Evolutionary conservation across 2,797 vertebrate species (phyloP), one percentile per base, ranked within the genome.

Genomic region (Heliangelus exortis): DNA sequence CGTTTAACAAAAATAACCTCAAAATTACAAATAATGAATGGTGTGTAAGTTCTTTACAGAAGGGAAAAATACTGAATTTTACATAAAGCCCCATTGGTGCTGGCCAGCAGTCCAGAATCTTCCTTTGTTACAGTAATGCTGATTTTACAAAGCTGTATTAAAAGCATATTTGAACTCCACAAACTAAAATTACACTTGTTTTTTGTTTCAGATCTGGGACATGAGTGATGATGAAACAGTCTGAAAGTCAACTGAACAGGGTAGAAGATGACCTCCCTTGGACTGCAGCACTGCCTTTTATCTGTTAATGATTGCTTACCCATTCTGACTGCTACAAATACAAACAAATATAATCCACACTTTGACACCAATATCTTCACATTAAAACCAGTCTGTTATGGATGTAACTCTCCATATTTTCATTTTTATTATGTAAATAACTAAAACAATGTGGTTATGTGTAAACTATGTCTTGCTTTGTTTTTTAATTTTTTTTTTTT

Each of bases 211-310:
- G 99, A 99, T 99, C 91, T 99, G 99, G 99, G 99, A 99, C 95
- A 99, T 99, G 99, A 99, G 99, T 5, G 99, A 99, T 19, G 99
- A 99, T 15, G 99, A 99, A 97, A 99, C 99, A 53, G 93, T 99
- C 83, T 99, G 98, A 99, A 76, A 21, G 51, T 58, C 62, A 55
- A 39, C 31, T 39, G 85, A 43, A 45, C 57, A 41, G 92, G 90
- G 66, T 81, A 55, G 89, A 96, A 67, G 95, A 89, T 78, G 74
- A 61, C 87, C 63, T 57, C 10, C 87, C 82, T 79, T 28, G 86
- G 58, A n/a, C 39, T 69, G 80, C 67, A 53, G 57, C 5, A 20
- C 83, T 84, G 86, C 91, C 84, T 94, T 96, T 95, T 55, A 63
- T 89, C 92, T 85, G 16, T 58, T 96, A 80, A 94, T 61, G 83